These are phyloP conservation scores for Xylota segnis DNA, from an alignment of 2,888 invertebrate genomes.

Conservation along the genomic window DNA sequence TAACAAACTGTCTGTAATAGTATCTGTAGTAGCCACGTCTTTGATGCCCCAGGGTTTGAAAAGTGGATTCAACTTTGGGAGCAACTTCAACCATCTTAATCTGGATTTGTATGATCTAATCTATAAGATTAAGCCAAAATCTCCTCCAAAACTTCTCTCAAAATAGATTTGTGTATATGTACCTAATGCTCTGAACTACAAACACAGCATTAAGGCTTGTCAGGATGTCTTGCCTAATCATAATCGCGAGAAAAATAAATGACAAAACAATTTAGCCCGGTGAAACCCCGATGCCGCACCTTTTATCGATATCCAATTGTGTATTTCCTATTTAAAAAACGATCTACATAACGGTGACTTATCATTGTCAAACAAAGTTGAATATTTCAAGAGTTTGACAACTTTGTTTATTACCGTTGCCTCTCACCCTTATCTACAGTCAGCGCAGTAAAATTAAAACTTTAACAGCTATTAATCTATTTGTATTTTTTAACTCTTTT, in stretches of 20 bases:
- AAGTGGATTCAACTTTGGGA: no score
- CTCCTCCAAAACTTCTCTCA: no score
- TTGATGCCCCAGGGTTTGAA: no score
- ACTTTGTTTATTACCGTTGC: constrained; percentile 21
- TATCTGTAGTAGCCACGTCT: no score
- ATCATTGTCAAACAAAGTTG: constrained; percentile 22
- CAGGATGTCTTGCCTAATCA: neutral
- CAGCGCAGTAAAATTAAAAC: neutral
- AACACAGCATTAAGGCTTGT: neutral
- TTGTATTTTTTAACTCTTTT: no score
- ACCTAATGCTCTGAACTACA: no score
- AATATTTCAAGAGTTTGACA: constrained; percentile 31
- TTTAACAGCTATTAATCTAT: constrained; percentile 12
- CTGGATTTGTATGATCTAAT: no score
- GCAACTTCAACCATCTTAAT: no score
- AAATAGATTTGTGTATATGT: no score
- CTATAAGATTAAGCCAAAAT: no score
- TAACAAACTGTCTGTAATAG: no score
- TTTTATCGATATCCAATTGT: constrained; percentile 3
- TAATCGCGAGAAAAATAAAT: neutral
- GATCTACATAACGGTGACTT: neutral
- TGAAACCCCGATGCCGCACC: constrained; percentile 3
- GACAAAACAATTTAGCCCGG: neutral
- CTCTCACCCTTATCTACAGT: constrained; percentile 4
- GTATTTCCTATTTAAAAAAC: neutral